Evolutionary conservation across 2,888 invertebrate species (phyloP).

Genomic region (Atethmia centrago): DNA sequence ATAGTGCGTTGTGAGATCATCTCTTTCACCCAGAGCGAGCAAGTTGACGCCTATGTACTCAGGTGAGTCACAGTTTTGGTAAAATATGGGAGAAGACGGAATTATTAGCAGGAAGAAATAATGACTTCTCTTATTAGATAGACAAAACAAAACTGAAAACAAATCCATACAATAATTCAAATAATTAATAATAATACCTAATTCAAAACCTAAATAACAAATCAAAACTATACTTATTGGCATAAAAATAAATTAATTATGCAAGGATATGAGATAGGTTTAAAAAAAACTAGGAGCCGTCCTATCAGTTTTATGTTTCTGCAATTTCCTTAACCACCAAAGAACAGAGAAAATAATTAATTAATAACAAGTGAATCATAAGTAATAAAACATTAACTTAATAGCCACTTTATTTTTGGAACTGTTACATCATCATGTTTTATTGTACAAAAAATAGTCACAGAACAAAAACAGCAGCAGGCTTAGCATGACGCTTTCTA

Average conservation of each 20-base stretch:
- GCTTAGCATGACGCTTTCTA: too few relatives aligned
- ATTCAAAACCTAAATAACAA: background rate
- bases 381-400: background rate
- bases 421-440: conserved; percentile 11
- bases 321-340: too few relatives aligned
- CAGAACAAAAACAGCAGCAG: too few relatives aligned
- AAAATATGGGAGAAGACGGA: background rate
- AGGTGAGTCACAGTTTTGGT: conserved; percentile 92
- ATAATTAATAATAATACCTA: too few relatives aligned
- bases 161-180: background rate
- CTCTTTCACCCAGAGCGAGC: conserved; percentile 96
- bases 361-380: background rate
- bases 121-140: background rate
- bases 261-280: background rate
- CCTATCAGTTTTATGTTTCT: background rate
- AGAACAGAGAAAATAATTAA: background rate
- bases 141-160: too few relatives aligned
- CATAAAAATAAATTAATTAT: background rate
- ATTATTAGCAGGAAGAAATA: background rate
- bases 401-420: conserved; percentile 10
- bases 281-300: background rate
- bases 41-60: conserved; percentile 98
- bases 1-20: conserved; percentile 99
- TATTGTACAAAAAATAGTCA: background rate
- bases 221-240: background rate